Base-by-base conservation (phyloP, 2,113 vertebrate genomes). In the Xiphophorus maculatus region DNA sequence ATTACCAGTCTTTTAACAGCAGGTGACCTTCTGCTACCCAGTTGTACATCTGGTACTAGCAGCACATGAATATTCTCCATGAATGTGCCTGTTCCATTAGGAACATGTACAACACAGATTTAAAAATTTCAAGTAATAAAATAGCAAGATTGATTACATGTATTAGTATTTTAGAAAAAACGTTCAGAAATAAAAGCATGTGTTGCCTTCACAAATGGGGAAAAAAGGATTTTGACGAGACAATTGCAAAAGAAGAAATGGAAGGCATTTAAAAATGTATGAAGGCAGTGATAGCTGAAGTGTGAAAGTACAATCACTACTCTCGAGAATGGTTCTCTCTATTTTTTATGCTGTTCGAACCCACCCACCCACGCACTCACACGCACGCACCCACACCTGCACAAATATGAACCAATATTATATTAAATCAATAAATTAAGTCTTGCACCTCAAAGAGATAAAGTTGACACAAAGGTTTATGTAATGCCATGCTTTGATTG, bases 1-100 rank as follows among this genome's bases (percentile, higher is more conserved):
- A 25, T 68, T 19, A 83, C 14, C 22, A 68, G 67, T 37, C 32
- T 48, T 70, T 58, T 44, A 72, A 63, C 84, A 84, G 81, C 75
- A 82, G 78, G 79, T 70, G 63, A 68, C 42, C 30, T 69, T 77
- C 78, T 77, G 66, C 30, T 71, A 61, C 71, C 44, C 72, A 64
- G 66, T 58, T 79, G 69, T 76, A 69, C 82, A 62, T 77, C 75
- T 81, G 75, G 51, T 76, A 42, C 30, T 51, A 13, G 27, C 70
- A 77, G 44, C 72, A 73, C 51, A 19, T 5, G 14, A 40, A 27
- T 58, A 62, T 67, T 17, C 63, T 74, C 69, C 42, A 72, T 63
- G 63, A 44, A n/a, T 12, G 11, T 30, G 10, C 44, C 61, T 64
- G 27, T 17, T 48, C 37, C 28, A 44, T 12, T 73, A 28, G 3